Evolutionary conservation across 2,113 vertebrate species (phyloP).

Genomic region (Hyaena hyaena): DNA sequence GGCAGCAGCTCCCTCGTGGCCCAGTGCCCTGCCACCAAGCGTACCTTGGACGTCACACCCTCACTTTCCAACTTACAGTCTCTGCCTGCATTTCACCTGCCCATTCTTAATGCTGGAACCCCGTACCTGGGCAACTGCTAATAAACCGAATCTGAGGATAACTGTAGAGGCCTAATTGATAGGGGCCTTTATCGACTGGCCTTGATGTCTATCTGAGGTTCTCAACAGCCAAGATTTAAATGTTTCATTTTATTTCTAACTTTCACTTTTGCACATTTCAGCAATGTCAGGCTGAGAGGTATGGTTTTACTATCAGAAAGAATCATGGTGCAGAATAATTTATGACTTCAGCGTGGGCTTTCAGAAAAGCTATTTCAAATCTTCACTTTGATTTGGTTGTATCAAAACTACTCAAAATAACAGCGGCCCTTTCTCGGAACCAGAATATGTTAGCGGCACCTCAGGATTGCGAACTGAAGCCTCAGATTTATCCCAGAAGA

Average conservation of each 20-base stretch:
- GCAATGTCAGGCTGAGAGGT: conserved; percentile 88
- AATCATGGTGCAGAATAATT: conserved; percentile 89
- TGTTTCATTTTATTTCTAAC: conserved; percentile 90
- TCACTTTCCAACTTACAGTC: conserved; percentile 29
- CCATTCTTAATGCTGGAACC: conserved; percentile 44
- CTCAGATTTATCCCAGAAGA: conserved; percentile 70
- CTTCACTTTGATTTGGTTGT: conserved; percentile 87
- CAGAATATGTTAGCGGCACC: conserved; percentile 78
- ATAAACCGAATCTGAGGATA: conserved; percentile 81
- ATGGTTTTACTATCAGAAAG: conserved; percentile 87
- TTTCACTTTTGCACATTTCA: conserved; percentile 87
- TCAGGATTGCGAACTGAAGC: conserved; percentile 72
- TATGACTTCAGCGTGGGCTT: conserved; percentile 87
- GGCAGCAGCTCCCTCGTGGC: background rate
- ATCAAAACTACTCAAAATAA: conserved; percentile 88
- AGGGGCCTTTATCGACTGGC: conserved; percentile 85
- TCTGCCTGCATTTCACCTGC: conserved; percentile 73
- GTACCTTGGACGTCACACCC: conserved; percentile 17
- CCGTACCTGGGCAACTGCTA: conserved; percentile 81
- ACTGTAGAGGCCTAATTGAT: conserved; percentile 84
- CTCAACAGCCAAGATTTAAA: conserved; percentile 87
- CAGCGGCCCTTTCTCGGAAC: conserved; percentile 84
- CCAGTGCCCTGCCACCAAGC: background rate
- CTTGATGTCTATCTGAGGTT: conserved; percentile 84
- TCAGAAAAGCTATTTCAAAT: conserved; percentile 90